Conservation (phyloP, 2,113 vertebrate genomes). For the Scatophagus argus region DNA sequence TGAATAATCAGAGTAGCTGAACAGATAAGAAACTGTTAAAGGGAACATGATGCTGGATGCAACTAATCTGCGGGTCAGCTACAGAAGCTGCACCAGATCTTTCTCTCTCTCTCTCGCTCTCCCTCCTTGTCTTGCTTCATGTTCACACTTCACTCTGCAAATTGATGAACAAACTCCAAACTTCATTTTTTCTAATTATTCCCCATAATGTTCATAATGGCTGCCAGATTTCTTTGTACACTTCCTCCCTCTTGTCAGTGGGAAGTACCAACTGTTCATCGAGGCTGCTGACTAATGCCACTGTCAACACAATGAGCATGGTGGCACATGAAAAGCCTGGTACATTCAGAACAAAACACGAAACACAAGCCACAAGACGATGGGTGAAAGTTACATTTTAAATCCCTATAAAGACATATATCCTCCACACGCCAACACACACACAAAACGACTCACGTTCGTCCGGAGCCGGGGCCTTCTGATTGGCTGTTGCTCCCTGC, state of each 20-base stretch:
- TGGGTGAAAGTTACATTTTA: not conserved
- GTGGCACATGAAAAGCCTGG: constrained; percentile 9
- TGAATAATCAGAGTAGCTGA: not conserved
- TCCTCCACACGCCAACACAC: not conserved
- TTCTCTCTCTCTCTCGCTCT: constrained; percentile 4
- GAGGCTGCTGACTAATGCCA: constrained; percentile 9
- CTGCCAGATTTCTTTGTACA: not conserved
- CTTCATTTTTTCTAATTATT: constrained; percentile 18
- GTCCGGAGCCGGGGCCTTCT: constrained; percentile 89
- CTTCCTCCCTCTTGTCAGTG: not conserved
- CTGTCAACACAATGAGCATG: constrained; percentile 21
- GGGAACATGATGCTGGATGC: constrained; percentile 22
- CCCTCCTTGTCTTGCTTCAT: not conserved
- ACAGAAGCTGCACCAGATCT: constrained; percentile 45
- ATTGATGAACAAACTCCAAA: not conserved
- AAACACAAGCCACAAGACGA: constrained; percentile 30
- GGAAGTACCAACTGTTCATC: constrained; percentile 33
- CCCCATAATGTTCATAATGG: constrained; percentile 1
- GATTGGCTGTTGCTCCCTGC: constrained; percentile 90
- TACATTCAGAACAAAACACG: constrained; percentile 18
- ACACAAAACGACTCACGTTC: constrained; percentile 86
- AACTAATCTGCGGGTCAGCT: constrained; percentile 34
- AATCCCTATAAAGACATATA: not conserved
- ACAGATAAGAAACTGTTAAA: not conserved
- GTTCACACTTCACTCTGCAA: constrained; percentile 7